Conservation (phyloP, 1,140 invertebrate species). For the Drosophila truncata region DNA sequence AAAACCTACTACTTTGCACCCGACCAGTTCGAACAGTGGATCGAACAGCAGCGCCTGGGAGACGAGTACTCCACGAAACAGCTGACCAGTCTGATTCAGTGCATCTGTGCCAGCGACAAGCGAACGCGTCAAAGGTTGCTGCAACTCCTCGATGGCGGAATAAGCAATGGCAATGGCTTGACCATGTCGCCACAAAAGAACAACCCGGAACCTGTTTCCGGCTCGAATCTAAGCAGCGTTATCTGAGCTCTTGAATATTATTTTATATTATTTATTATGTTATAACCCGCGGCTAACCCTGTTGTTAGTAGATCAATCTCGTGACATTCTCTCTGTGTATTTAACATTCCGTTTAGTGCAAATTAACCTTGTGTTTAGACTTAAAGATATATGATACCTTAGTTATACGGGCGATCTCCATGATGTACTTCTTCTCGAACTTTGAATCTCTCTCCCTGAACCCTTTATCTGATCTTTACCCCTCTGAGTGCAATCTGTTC, state of each 20-base stretch:
- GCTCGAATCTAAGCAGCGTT: slow-evolving; percentile 71
- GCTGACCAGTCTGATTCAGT: slow-evolving; percentile 93
- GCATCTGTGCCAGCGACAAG: slow-evolving; percentile 95
- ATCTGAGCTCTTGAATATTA: slow-evolving; percentile 50
- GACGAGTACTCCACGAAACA: slow-evolving; percentile 93
- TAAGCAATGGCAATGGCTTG: slow-evolving; percentile 25
- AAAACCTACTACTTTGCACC: slow-evolving; percentile 98
- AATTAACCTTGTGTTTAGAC: slow-evolving; percentile 59
- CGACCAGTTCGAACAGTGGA: slow-evolving; percentile 94
- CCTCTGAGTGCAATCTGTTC: slow-evolving; percentile 46
- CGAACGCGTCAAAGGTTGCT: slow-evolving; percentile 92
- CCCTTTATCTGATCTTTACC: slow-evolving; percentile 10
- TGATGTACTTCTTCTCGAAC: slow-evolving; percentile 67
- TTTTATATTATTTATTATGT: slow-evolving; percentile 65
- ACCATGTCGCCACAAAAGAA: slow-evolving; percentile 44
- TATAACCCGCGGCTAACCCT: slow-evolving; percentile 34
- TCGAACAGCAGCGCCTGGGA: slow-evolving; percentile 92
- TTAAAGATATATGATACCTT: slow-evolving; percentile 34
- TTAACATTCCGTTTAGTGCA: slow-evolving; percentile 78
- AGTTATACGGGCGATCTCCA: slow-evolving; percentile 70
- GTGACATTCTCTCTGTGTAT: slow-evolving; percentile 46
- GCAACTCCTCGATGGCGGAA: slow-evolving; percentile 86
- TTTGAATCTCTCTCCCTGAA: slow-evolving; percentile 21
- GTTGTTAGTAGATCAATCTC: slow-evolving; percentile 60
- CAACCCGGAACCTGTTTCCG: slow-evolving; percentile 13